Conservation (phyloP, 2,113 vertebrate species). For the Cranoglanis bouderius region DNA sequence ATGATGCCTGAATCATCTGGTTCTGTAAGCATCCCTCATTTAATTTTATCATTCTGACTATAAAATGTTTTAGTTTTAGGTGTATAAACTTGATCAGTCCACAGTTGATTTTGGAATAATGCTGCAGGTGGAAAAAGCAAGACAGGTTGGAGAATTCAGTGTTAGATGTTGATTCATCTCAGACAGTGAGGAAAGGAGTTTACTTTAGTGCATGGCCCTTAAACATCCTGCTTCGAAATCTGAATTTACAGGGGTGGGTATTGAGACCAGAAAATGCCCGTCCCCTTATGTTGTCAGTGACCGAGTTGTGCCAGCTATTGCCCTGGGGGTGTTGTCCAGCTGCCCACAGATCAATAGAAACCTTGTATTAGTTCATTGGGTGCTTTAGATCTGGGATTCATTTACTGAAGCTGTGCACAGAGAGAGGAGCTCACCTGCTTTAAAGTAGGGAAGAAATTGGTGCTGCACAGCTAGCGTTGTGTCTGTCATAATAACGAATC, state of each 20-base stretch:
- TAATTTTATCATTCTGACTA: not conserved
- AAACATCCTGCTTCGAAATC: not conserved
- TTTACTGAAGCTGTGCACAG: constrained; percentile 50
- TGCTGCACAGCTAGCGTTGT: not conserved
- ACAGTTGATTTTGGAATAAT: not conserved
- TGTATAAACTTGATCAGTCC: not conserved
- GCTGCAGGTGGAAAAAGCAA: not conserved
- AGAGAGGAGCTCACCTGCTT: constrained; percentile 37
- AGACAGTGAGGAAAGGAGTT: not conserved
- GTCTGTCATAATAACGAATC: not conserved
- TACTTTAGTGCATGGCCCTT: not conserved
- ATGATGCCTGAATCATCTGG: not conserved
- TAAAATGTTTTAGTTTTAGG: not conserved
- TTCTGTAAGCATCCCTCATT: not conserved
- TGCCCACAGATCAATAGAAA: constrained; percentile 74
- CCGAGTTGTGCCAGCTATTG: constrained; percentile 71
- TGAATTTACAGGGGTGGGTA: constrained; percentile 30
- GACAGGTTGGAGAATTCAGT: not conserved
- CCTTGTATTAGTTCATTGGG: constrained; percentile 62
- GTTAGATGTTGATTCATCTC: not conserved
- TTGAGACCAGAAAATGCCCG: constrained; percentile 62
- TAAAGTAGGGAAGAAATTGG: constrained; percentile 32
- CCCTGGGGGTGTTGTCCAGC: constrained; percentile 68
- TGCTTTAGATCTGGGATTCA: constrained; percentile 51
- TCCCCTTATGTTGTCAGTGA: constrained; percentile 65